Conservation (phyloP, 1,140 invertebrate genomes). For the Bemisia tabaci region DNA sequence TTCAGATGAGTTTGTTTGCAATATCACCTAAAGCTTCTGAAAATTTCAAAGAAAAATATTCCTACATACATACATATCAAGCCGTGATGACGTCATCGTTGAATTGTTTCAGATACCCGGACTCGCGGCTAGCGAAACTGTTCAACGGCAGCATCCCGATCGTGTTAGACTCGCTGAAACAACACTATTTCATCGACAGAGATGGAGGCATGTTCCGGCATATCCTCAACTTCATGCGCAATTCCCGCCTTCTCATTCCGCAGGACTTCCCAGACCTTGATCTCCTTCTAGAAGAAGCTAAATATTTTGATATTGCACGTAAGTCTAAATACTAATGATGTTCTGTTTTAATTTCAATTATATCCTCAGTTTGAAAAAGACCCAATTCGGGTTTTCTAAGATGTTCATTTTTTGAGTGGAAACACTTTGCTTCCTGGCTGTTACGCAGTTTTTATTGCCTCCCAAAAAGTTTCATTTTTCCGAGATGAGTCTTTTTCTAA, state of each 20-base stretch:
- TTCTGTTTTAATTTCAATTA: not conserved
- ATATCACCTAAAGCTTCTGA: too few relatives aligned
- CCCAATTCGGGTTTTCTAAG: too few relatives aligned
- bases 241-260: slow-evolving; percentile 71
- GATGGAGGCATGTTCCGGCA: slow-evolving; percentile 92
- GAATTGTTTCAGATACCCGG: slow-evolving; percentile 58
- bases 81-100: too few relatives aligned
- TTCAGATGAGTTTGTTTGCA: too few relatives aligned
- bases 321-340: slow-evolving; percentile 32
- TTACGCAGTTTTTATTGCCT: too few relatives aligned
- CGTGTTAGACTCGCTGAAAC: slow-evolving; percentile 88
- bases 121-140: slow-evolving; percentile 78
- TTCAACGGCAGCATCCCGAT: slow-evolving; percentile 96
- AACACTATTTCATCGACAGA: slow-evolving; percentile 96
- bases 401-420: too few relatives aligned
- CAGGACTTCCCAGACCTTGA: slow-evolving; percentile 77
- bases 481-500: too few relatives aligned
- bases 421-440: too few relatives aligned
- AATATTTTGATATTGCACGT: slow-evolving; percentile 84
- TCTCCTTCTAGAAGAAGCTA: slow-evolving; percentile 80
- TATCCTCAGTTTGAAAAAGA: too few relatives aligned
- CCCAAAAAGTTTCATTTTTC: too few relatives aligned
- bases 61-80: too few relatives aligned
- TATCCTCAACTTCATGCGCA: slow-evolving; percentile 90
- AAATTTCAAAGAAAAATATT: too few relatives aligned